Evolutionary conservation across 2,797 vertebrate species (phyloP).

Genomic region (Yasuhikotakia modesta): DNA sequence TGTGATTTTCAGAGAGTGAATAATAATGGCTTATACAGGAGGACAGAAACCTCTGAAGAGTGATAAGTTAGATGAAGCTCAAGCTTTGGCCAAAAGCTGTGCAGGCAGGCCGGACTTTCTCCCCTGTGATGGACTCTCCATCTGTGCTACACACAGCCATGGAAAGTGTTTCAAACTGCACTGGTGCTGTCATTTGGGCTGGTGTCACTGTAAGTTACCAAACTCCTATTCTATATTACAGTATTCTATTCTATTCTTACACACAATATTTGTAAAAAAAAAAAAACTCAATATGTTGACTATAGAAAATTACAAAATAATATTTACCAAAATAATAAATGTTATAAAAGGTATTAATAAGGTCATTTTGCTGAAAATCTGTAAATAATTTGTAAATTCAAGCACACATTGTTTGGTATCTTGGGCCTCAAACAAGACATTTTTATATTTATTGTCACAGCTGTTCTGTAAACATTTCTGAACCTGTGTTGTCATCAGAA

Average conservation of each 20-base stretch:
- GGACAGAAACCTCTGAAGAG: conserved; percentile 84
- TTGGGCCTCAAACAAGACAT: not conserved
- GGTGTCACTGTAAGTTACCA: conserved; percentile 96
- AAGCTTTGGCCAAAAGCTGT: conserved; percentile 95
- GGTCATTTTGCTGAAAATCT: not conserved
- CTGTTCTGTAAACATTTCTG: conserved; percentile 1
- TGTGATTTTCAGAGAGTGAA: conserved; percentile 55
- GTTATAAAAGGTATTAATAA: too few species aligned
- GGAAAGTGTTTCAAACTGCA: conserved; percentile 99
- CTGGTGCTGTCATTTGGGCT: conserved; percentile 99
- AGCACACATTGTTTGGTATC: not conserved
- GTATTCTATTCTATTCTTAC: too few species aligned
- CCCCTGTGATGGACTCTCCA: conserved; percentile 95
- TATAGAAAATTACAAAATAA: too few species aligned
- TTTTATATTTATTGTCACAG: not conserved
- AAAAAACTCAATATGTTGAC: too few species aligned
- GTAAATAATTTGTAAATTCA: not conserved
- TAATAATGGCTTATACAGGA: conserved; percentile 75
- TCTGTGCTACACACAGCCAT: conserved; percentile 97
- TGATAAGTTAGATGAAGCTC: conserved; percentile 97
- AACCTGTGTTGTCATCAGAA: conserved; percentile 10
- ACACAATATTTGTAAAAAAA: too few species aligned
- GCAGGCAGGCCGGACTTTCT: conserved; percentile 97
- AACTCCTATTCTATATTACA: not conserved
- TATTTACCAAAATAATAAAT: too few species aligned